Conservation (phyloP, 2,888 invertebrate genomes). For the Osedax frankpressi region DNA sequence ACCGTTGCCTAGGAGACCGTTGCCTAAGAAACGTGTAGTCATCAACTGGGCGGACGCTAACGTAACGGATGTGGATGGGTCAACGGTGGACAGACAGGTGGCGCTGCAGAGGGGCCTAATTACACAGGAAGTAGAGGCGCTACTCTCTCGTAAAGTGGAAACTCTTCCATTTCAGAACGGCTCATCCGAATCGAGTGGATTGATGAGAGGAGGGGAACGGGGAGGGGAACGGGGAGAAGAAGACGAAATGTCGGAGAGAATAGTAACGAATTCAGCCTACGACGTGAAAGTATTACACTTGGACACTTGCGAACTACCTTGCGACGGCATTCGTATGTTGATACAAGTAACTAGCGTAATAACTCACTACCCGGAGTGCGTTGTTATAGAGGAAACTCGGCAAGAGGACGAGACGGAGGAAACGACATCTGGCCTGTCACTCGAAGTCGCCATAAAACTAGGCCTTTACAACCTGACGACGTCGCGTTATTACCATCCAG, state of each 20-base stretch:
- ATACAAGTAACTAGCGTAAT: background rate
- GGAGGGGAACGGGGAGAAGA: too few relatives aligned
- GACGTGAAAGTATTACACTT: background rate
- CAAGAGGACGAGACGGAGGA: background rate
- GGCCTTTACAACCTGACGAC: constrained; percentile 32
- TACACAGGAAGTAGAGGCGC: constrained; percentile 24
- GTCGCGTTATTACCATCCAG: constrained; percentile 26
- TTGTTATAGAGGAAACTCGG: background rate
- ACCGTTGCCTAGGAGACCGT: background rate
- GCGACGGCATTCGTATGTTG: background rate
- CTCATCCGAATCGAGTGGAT: background rate
- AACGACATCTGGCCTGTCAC: constrained; percentile 22
- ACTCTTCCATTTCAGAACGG: background rate
- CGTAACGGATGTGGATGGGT: constrained; percentile 63
- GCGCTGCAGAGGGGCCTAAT: constrained; percentile 52
- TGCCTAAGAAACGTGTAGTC: constrained; percentile 14
- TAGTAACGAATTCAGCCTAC: background rate
- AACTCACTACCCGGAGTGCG: background rate
- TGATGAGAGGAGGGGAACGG: too few relatives aligned
- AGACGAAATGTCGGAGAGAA: constrained; percentile 7
- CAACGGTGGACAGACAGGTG: constrained; percentile 65
- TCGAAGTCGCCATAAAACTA: constrained; percentile 27
- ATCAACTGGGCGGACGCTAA: constrained; percentile 31
- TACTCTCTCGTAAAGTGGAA: constrained; percentile 25
- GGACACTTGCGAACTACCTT: background rate